These are phyloP conservation scores for Hydrozoanthus tunicans DNA, from an alignment of 64 coral and sea anemone genomes.

Conservation along the genomic window DNA sequence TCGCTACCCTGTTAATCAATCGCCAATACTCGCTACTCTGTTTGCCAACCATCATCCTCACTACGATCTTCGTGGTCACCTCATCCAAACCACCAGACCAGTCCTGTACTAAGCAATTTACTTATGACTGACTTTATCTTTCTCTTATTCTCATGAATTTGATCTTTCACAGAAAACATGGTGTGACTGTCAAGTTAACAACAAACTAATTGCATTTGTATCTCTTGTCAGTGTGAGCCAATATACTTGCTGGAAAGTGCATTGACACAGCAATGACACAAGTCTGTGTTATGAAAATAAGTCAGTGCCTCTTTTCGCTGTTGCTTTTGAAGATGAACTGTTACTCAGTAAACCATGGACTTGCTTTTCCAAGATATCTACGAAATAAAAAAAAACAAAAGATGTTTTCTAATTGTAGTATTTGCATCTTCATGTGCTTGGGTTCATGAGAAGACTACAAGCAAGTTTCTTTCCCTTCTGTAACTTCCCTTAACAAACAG, in stretches of 20 bases:
- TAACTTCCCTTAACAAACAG: too few species aligned
- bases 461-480: neutral
- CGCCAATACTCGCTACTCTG: too few species aligned
- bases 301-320: constrained; percentile 11
- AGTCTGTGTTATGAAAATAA: constrained; percentile 35
- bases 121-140: too few species aligned
- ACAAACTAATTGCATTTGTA: neutral
- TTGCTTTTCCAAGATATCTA: constrained; percentile 21
- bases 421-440: neutral
- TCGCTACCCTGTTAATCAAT: too few species aligned
- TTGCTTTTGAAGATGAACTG: constrained; percentile 21
- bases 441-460: neutral
- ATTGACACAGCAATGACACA: neutral
- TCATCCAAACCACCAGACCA: too few species aligned
- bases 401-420: neutral
- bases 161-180: too few species aligned
- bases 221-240: too few species aligned
- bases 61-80: too few species aligned
- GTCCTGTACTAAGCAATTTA: too few species aligned
- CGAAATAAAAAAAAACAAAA: neutral
- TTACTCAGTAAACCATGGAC: neutral
- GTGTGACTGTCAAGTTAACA: neutral
- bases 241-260: too few species aligned
- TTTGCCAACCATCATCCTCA: too few species aligned
- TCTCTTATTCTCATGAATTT: too few species aligned